Conservation (phyloP, 2,113 vertebrate species). For the Crotalus horridus region DNA sequence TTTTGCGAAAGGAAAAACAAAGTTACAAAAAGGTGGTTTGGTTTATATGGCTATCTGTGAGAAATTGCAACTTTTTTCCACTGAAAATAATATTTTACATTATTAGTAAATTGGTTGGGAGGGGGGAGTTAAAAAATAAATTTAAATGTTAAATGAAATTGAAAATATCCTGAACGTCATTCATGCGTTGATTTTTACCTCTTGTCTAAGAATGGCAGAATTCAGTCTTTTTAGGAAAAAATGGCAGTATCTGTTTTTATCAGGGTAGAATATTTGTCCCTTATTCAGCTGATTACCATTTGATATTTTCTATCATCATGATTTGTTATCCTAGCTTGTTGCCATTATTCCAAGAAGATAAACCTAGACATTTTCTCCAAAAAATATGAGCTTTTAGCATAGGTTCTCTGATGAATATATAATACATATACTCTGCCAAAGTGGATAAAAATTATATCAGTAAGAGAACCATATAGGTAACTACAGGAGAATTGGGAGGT, state of each 20-base stretch:
- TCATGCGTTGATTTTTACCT: neutral
- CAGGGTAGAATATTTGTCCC: neutral
- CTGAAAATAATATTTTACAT: neutral
- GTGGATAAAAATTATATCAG: neutral
- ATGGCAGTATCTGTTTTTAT: neutral
- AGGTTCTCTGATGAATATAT: neutral
- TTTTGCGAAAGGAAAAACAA: neutral
- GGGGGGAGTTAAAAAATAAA: neutral
- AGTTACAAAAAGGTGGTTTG: neutral
- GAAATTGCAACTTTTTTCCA: neutral
- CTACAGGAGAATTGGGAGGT: neutral
- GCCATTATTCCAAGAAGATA: neutral
- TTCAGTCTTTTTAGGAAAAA: neutral
- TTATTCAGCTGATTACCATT: neutral
- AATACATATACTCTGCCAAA: neutral
- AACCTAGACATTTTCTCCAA: neutral
- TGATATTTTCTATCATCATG: neutral
- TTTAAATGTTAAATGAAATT: neutral
- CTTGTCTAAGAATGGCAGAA: neutral
- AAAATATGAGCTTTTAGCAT: neutral
- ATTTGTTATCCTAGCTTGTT: neutral
- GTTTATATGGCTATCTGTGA: neutral
- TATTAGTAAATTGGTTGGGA: neutral
- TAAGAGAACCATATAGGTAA: neutral
- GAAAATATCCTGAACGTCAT: neutral